Evolutionary conservation across 1,140 invertebrate genomes (phyloP), one percentile per base, ranked within the genome.

Genomic region (Halictus rubicundus): DNA sequence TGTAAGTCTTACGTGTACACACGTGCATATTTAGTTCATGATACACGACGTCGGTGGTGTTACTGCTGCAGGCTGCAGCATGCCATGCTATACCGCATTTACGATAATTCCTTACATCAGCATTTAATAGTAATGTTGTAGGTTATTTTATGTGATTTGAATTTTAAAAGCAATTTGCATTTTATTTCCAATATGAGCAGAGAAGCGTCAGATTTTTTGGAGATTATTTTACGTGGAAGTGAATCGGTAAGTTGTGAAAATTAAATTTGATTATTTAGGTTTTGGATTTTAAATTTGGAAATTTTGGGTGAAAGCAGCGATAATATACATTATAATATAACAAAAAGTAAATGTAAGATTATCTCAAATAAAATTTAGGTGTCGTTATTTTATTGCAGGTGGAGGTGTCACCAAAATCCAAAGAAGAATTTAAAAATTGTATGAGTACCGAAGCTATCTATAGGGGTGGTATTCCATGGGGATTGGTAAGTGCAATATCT

Each of bases 401-500:
- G n/a, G n/a, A 37, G 0, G 8, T 69, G 0, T 39, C 68, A 7
- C 2, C 4, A 10, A 60, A 78, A n/a, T 7, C 32, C 10, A 1
- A n/a, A 5, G 1, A 0, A 10, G 21, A 14, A 1, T 78, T 19
- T 57, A 6, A 10, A 4, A 12, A 42, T 0, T 78, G 76, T 46
- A 72, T 78, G 60, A 14, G 0, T 0, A 19, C 0, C 9, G 68
- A 64, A 0, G 60, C 76, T 10, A 0, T 71, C 0, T 54, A n/a
- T 12, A 32, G 54, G 0, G 21, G 0, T 54, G 46, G 0, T 19
- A 0, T 78, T 19, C 68, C 76, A 25, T 16, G 0, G 2, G 42
- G 16, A 2, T 0, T 32, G 3, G 0, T 9, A 19, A 1, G 1
- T 4, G n/a, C 12, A 64, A 0, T 4, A 21, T 0, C 4, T 14